Conservation (phyloP, 2,888 invertebrate genomes). For the Colletes collaris region DNA sequence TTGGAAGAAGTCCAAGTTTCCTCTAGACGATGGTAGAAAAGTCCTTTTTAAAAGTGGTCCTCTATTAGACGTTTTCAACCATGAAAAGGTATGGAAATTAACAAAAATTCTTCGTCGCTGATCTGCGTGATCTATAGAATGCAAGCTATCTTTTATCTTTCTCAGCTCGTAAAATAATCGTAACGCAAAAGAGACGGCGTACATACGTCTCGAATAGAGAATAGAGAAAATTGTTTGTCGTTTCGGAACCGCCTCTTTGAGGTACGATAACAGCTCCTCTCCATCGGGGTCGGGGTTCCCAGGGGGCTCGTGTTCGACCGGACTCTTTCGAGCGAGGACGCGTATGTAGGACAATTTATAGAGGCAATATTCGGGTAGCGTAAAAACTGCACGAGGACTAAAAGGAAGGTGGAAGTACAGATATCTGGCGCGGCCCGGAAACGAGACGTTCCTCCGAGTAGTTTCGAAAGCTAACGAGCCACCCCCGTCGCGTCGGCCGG, state of each 20-base stretch:
- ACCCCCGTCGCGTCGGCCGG: not conserved
- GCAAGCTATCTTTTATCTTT: slow-evolving; percentile 6
- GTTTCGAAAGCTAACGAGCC: slow-evolving; percentile 14
- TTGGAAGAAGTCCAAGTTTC: too few relatives aligned
- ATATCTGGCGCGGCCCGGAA: not conserved
- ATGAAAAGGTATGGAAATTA: too few relatives aligned
- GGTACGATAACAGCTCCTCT: slow-evolving; percentile 18
- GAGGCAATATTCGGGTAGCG: slow-evolving; percentile 37
- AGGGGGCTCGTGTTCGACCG: not conserved
- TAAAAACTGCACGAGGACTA: slow-evolving; percentile 4
- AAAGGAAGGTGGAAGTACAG: not conserved
- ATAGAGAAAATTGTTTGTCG: slow-evolving; percentile 26
- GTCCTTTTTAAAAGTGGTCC: too few relatives aligned
- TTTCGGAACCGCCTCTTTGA: slow-evolving; percentile 15
- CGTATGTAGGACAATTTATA: slow-evolving; percentile 44
- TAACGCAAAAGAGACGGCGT: not conserved
- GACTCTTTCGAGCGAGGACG: slow-evolving; percentile 5
- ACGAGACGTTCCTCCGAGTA: not conserved
- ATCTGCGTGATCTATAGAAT: too few relatives aligned
- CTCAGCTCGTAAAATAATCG: slow-evolving; percentile 1
- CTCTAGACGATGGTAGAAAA: too few relatives aligned
- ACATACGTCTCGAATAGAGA: not conserved
- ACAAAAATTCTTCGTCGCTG: too few relatives aligned
- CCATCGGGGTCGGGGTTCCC: not conserved
- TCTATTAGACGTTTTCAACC: too few relatives aligned